Base-by-base conservation (phyloP, 2,888 invertebrate species). In the Panorpa germanica region DNA sequence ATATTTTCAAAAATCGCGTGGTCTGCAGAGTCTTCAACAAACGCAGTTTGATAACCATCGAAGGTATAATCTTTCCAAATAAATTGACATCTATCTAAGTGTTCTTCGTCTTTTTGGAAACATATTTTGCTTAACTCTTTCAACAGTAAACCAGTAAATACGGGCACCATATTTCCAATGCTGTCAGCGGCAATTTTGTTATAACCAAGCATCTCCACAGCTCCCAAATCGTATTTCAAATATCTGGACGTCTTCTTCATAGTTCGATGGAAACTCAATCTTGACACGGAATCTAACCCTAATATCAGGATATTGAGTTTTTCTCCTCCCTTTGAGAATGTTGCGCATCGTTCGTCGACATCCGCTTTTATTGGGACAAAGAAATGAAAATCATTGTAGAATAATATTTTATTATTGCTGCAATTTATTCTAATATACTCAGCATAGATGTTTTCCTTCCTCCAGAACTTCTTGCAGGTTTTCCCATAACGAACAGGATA, bases 141-240 rank as follows among this genome's bases (percentile, higher is more conserved):
- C 16, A 68, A 68, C 22, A 62, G 65, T 24, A 72, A 47, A 0
- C 90, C 90, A 3, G 72, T 68, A 8, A 90, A 54, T 36, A 83
- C 63, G 0, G 91, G 80, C 5, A 80, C 66, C 34, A 93, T 49
- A 50, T 93, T 93, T 1, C 88, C 86, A 48, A 81, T 90, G 0
- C 91, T 91, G 49, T 91, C 93, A 50, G 91, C 91, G 3, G 73
- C 93, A 6, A 93, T 78, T 63, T 91, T 93, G 47, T 82, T 88
- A 51, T 85, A 90, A 4, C 91, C 93, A 39, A 75, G 52, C 47
- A 93, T 60, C 47, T 85, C 85, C 29, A 81, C 62, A 21, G 74
- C 73, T 8, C 63, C 62, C 35, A 78, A 55, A 16, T 45, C 40
- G 10, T 65, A 50, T 34, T 62, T 56, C 16, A 81, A 50, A 38